Base-by-base conservation (phyloP, 2,113 vertebrate species). In the Ageneiosus marmoratus region DNA sequence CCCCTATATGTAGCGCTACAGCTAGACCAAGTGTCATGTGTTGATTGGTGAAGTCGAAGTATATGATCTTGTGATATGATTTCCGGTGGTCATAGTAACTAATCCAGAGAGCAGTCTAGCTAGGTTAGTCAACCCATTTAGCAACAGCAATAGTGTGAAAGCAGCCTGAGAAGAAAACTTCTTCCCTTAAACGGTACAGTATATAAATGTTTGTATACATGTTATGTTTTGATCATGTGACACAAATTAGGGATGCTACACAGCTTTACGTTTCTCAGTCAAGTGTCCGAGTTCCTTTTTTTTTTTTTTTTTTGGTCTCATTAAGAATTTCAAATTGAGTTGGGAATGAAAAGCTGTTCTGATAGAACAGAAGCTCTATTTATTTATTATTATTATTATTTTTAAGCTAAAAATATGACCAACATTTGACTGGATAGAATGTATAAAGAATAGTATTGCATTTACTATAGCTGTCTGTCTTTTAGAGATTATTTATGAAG, bases 301-400 rank as follows among this genome's bases (percentile, higher is more conserved):
- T 37, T n/a, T n/a, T n/a, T n/a, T n/a, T n/a, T 37, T 37, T 20
- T 37, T 18, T 20, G 8, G 15, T 29, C 58, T 62, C 58, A 15
- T 15, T 1, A 20, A 73, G 11, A 58, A 86, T 56, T 29, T 91
- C 89, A 90, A 90, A 90, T 86, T 80, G 48, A 44, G 34, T 89
- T 83, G 41, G 81, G 80, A 81, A 79, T 50, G 29, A 70, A 80
- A 87, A 86, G 27, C 37, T 41, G 18, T 8, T 67, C 32, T 15
- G 12, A 50, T 12, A 50, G 0, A 37, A 41, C 18, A n/a, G n/a
- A n/a, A n/a, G n/a, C n/a, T n/a, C n/a, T n/a, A n/a, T n/a, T n/a
- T n/a, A n/a, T n/a, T n/a, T n/a, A n/a, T n/a, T n/a, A n/a, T n/a
- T n/a, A n/a, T n/a, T n/a, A n/a, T n/a, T n/a, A n/a, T n/a, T n/a